Evolutionary conservation across 2,797 vertebrate genomes (phyloP).

Genomic region (Alosa sapidissima): DNA sequence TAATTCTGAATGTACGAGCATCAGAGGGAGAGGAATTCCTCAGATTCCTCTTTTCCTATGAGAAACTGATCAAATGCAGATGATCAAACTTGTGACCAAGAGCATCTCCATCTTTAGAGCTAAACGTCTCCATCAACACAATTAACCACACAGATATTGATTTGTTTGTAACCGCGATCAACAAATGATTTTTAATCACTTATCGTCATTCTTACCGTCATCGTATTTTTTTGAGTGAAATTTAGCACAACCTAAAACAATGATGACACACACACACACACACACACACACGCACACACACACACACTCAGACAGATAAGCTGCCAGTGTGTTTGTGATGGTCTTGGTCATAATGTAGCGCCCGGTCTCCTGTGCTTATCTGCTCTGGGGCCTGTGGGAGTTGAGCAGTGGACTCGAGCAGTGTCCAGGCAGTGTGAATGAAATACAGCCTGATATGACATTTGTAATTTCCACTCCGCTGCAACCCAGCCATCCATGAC

Average conservation of each 20-base stretch:
- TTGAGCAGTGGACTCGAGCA: neutral
- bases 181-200: neutral
- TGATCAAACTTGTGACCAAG: slow-evolving; percentile 8
- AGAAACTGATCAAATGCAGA: slow-evolving; percentile 28
- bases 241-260: neutral
- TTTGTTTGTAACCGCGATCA: neutral
- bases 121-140: neutral
- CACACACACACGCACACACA: slow-evolving; percentile 3
- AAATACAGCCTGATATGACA: slow-evolving; percentile 46
- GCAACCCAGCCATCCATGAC: slow-evolving; percentile 51
- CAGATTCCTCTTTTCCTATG: slow-evolving; percentile 33
- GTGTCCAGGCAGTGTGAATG: slow-evolving; percentile 41
- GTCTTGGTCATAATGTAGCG: neutral
- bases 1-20: slow-evolving; percentile 42
- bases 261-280: neutral
- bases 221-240: neutral
- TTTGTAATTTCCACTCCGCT: slow-evolving; percentile 56
- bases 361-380: slow-evolving; percentile 4
- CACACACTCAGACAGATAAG: neutral
- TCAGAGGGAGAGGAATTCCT: slow-evolving; percentile 45
- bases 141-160: neutral
- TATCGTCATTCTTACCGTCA: neutral
- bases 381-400: slow-evolving; percentile 13
- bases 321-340: slow-evolving; percentile 3
- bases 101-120: neutral